These are phyloP conservation scores for Apotomis turbidana DNA, from an alignment of 2,888 invertebrate species.

Conservation along the genomic window DNA sequence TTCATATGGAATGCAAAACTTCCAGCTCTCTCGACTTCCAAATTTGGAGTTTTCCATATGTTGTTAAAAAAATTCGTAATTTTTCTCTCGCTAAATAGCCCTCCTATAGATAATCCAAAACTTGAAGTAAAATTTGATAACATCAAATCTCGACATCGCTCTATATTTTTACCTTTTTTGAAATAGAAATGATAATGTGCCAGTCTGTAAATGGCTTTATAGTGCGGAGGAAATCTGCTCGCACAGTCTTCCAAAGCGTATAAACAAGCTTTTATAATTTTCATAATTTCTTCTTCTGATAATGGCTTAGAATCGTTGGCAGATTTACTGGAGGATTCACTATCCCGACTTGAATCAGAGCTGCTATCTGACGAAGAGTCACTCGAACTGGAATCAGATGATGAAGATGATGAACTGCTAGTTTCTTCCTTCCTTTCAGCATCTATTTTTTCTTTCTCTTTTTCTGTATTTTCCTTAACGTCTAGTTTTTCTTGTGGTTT, in stretches of 20 bases:
- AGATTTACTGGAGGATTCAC: constrained; percentile 78
- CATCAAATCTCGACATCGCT: constrained; percentile 88
- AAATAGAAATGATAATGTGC: constrained; percentile 92
- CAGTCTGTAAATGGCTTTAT: constrained; percentile 95
- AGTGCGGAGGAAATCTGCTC: constrained; percentile 94
- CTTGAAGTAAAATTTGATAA: constrained; percentile 87
- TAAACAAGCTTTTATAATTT: constrained; percentile 87
- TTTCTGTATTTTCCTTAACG: constrained; percentile 52
- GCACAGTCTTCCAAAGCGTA: constrained; percentile 93
- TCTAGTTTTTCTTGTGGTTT: constrained; percentile 47
- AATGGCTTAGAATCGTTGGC: constrained; percentile 67
- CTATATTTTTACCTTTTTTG: constrained; percentile 86
- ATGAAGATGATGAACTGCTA: constrained; percentile 72
- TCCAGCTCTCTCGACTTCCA: constrained; percentile 96
- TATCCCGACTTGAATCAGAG: constrained; percentile 81
- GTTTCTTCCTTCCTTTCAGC: constrained; percentile 60
- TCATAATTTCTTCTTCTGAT: constrained; percentile 81
- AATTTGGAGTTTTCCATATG: constrained; percentile 95
- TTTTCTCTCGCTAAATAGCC: constrained; percentile 94
- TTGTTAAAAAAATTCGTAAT: constrained; percentile 95
- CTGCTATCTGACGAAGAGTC: constrained; percentile 81
- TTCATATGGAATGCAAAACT: constrained; percentile 96
- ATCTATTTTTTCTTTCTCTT: constrained; percentile 52
- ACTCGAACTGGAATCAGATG: constrained; percentile 83
- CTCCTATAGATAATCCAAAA: constrained; percentile 87